A percentile compares a stretch with the other conserved stretches of the same genome.
phyloP scores from a whole-genome alignment of 2,888 invertebrate species.

The Chrysotoxum bicinctum region DNA sequence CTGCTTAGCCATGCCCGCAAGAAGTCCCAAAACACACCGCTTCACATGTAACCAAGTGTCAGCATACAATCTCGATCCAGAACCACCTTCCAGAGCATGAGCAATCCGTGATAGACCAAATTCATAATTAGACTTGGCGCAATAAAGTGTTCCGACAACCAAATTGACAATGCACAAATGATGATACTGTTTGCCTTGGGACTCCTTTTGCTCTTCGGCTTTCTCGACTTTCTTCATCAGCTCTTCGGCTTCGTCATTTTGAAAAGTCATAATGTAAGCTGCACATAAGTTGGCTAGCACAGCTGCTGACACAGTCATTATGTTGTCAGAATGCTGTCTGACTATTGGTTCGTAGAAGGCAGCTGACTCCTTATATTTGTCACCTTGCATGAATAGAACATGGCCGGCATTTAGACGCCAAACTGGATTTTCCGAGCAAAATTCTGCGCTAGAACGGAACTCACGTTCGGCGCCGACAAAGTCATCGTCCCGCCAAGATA shows the following conservation, averaged over 20 bases:
- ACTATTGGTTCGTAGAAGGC: constrained; percentile 99
- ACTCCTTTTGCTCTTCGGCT: constrained; percentile 96
- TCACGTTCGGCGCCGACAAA: constrained; percentile 98
- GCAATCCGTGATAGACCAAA: constrained; percentile 99
- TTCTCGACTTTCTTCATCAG: constrained; percentile 99
- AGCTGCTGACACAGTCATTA: constrained; percentile 97
- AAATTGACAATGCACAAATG: constrained; percentile 99
- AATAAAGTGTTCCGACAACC: constrained; percentile 98
- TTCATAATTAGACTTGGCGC: constrained; percentile 99
- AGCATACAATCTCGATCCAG: constrained; percentile 90
- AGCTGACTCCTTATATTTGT: constrained; percentile 98
- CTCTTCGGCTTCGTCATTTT: constrained; percentile 99
- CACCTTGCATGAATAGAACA: constrained; percentile 99
- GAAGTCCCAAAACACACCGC: constrained; percentile 93
- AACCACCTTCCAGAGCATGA: constrained; percentile 88
- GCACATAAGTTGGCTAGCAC: constrained; percentile 99
- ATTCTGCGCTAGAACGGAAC: constrained; percentile 97
- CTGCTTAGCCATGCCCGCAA: constrained; percentile 93
- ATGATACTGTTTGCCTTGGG: constrained; percentile 94
- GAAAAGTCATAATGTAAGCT: constrained; percentile 99
- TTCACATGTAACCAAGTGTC: constrained; percentile 99
- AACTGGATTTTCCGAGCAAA: constrained; percentile 97
- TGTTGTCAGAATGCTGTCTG: constrained; percentile 93
- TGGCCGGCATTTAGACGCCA: constrained; percentile 99
- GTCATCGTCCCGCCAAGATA: constrained; percentile 98